phyloP scores from a whole-genome alignment of 2,113 vertebrate species.

The cattle (Bos taurus) region ARS-UCD2.0 NC_037336.1:8292501-8293000 shows the following conservation, averaged over 20 bases:
- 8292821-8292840: neutral
- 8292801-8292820: neutral
- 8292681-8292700: neutral
- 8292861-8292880: slow-evolving; percentile 47
- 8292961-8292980: neutral
- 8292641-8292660: neutral
- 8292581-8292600: neutral
- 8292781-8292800: slow-evolving; percentile 34
- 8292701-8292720: neutral
- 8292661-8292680: neutral
- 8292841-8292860: slow-evolving; percentile 25
- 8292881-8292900: slow-evolving; percentile 31
- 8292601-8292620: neutral
- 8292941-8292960: slow-evolving; percentile 1
- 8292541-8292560: neutral
- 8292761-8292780: neutral
- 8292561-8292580: neutral
- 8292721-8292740: neutral
- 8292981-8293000: neutral
- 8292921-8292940: neutral
- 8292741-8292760: neutral
- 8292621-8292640: neutral
- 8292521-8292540: neutral
- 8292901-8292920: slow-evolving; percentile 37
- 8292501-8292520: neutral